Evolutionary conservation across 2,888 invertebrate genomes (phyloP), one percentile per base, ranked within the genome.

Genomic region (Phengaris arion): DNA sequence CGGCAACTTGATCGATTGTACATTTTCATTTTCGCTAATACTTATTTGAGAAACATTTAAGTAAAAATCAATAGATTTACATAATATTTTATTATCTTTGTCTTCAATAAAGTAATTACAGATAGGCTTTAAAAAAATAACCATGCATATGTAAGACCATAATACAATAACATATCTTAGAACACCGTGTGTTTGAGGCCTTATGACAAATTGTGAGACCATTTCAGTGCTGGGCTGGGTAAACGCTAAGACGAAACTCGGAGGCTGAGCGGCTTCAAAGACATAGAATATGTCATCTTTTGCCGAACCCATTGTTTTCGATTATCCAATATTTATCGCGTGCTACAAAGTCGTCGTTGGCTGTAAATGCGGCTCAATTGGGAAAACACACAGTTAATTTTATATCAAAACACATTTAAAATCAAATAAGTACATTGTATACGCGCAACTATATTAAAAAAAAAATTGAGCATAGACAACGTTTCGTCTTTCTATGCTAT

Each of bases 21-120:
- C 35, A 35, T 35, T 35, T 35, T 4, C 52, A 10, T 52, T 4
- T 52, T 12, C 52, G 12, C 9, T 52, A 48, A 48, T 48, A 6
- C 12, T 12, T 52, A 52, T 52, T 52, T 52, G 52, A 52, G 10
- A 12, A 22, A 64, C 22, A 64, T 35, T 35, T 15, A 35, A 64
- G 59, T 74, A 68, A 35, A 74, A 76, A 70, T 12, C 73, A 54
- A 52, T 54, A 85, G 87, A 89, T 91, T 91, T 91, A 90, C 89
- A 91, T 92, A 84, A 90, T 91, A 89, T 91, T 92, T 92, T 92
- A 92, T 93, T 92, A 93, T 92, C 92, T 93, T 92, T 92, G 93
- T 93, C 91, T 93, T 93, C 91, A 92, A 93, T 93, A 93, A 93
- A 93, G 92, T 93, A 93, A 92, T 93, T 93, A 93, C 91, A 93